These are phyloP conservation scores for Notarius lentiginosus DNA, from an alignment of 2,113 vertebrate species.

Conservation along the genomic window DNA sequence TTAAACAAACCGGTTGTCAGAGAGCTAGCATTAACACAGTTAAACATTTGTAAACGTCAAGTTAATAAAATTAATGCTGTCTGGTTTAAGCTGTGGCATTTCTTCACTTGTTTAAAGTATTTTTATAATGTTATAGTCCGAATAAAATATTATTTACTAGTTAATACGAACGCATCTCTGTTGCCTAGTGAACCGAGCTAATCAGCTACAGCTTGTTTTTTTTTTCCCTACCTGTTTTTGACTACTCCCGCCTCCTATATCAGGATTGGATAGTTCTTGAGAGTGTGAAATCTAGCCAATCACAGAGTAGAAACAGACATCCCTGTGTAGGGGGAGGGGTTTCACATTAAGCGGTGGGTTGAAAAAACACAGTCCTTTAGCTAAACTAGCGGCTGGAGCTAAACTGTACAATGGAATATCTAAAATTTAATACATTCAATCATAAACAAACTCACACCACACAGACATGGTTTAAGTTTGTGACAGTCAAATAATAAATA, in stretches of 20 bases:
- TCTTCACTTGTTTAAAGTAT: not conserved
- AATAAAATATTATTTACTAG: not conserved
- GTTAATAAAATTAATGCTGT: not conserved
- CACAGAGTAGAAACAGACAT: not conserved
- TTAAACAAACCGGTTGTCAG: constrained; percentile 2
- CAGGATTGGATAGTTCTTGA: not conserved
- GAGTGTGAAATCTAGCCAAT: not conserved
- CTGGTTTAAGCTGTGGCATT: not conserved
- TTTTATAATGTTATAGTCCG: not conserved
- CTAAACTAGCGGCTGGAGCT: not conserved
- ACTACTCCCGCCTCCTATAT: not conserved
- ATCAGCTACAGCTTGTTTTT: not conserved
- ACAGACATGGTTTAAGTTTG: not conserved
- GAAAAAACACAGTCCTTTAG: not conserved
- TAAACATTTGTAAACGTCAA: not conserved
- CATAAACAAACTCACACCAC: too few relatives aligned
- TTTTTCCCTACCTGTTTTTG: not conserved
- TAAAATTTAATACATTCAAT: not conserved
- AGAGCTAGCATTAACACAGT: not conserved
- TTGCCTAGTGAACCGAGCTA: not conserved
- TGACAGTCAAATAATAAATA: not conserved
- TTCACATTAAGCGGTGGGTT: not conserved
- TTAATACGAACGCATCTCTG: not conserved
- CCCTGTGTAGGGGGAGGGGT: not conserved
- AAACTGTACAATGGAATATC: not conserved